These are phyloP conservation scores for Phylloscopus trochilus DNA, from an alignment of 2,113 vertebrate genomes.

Conservation along the genomic window DNA sequence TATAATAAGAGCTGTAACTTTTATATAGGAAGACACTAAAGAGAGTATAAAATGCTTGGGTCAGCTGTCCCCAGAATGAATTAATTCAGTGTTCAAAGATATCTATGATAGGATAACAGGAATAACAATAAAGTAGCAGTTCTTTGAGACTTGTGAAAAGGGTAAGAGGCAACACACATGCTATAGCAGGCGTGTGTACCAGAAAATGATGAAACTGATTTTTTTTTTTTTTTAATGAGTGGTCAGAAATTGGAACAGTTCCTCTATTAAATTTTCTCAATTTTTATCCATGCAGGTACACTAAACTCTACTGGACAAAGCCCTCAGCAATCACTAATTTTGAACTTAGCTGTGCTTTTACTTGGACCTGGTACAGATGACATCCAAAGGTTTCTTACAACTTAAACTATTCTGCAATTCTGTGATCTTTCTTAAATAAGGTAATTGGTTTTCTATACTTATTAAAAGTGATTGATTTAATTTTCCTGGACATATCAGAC, in stretches of 20 bases:
- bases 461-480: not conserved
- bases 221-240: not conserved
- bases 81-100: not conserved
- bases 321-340: not conserved
- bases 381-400: not conserved
- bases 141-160: not conserved
- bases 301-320: not conserved
- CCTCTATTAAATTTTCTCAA: not conserved
- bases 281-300: not conserved
- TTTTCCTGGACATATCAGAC: not conserved
- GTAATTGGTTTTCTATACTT: not conserved
- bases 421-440: not conserved
- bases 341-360: not conserved
- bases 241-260: not conserved
- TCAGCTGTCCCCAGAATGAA: not conserved
- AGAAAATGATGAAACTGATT: not conserved
- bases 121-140: not conserved
- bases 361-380: not conserved
- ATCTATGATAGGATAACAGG: not conserved
- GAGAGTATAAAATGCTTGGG: not conserved
- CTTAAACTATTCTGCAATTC: not conserved
- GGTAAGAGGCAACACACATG: not conserved
- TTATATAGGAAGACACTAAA: not conserved
- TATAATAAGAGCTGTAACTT: not conserved
- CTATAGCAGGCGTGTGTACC: not conserved